A percentile compares a stretch with the other conserved stretches of the same genome.
These are phyloP conservation scores for Diabrotica balteata DNA, from an alignment of 2,888 invertebrate species.

Conservation along the genomic window DNA sequence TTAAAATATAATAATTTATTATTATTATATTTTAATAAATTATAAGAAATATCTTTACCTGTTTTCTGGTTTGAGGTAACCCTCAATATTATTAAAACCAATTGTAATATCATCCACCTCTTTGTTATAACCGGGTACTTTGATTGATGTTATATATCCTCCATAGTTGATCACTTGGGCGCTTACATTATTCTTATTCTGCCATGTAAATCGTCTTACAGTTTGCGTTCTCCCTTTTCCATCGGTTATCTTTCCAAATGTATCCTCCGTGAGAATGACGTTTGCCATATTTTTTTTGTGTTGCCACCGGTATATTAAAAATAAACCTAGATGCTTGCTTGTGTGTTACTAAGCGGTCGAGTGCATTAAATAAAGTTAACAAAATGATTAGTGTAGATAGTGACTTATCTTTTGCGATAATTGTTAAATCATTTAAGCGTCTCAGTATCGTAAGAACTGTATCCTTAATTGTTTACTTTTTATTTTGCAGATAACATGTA, in stretches of 20 bases:
- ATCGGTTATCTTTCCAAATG: constrained; percentile 50
- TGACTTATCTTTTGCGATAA: too few species aligned
- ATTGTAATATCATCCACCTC: constrained; percentile 77
- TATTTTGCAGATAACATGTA: too few species aligned
- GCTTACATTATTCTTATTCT: constrained; percentile 68
- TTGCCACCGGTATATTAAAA: too few species aligned
- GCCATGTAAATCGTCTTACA: constrained; percentile 71
- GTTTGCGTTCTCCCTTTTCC: constrained; percentile 55
- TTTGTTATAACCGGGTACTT: constrained; percentile 77
- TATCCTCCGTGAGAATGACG: constrained; percentile 41
- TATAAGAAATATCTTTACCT: constrained; percentile 1
- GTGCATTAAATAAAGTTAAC: too few species aligned
- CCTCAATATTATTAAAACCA: constrained; percentile 82
- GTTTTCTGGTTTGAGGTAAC: constrained; percentile 59
- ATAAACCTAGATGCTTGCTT: too few species aligned
- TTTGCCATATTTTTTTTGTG: constrained; percentile 3
- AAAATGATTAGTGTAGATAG: too few species aligned
- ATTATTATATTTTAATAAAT: too few species aligned
- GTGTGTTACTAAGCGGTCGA: too few species aligned
- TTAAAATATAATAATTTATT: too few species aligned
- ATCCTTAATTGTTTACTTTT: too few species aligned
- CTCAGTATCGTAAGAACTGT: too few species aligned
- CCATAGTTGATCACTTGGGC: constrained; percentile 77
- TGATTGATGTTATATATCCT: constrained; percentile 79
- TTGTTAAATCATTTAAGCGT: too few species aligned